Evolutionary conservation across 2,888 invertebrate species (phyloP).

Genomic region (Oscheius sp.): DNA sequence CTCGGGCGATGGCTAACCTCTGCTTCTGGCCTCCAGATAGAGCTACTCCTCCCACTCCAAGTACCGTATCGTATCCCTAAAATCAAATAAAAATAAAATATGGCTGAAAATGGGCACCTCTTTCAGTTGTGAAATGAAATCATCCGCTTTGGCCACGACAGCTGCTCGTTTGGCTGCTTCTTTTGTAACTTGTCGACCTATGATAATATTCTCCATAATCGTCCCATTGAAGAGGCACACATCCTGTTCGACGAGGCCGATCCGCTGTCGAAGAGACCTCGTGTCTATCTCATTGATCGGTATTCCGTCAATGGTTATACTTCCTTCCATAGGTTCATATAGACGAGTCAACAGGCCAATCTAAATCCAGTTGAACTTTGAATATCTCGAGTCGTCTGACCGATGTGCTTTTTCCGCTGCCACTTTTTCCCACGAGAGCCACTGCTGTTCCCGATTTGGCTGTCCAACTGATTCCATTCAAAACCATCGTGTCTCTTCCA

Average conservation of each 20-base stretch:
- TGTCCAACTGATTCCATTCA: conserved; percentile 42
- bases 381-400: conserved; percentile 33
- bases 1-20: conserved; percentile 72
- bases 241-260: conserved; percentile 62
- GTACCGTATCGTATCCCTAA: conserved; percentile 63
- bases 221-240: conserved; percentile 60
- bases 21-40: conserved; percentile 75
- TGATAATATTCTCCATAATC: conserved; percentile 54
- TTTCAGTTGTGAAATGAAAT: conserved; percentile 55
- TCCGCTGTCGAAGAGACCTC: conserved; percentile 41
- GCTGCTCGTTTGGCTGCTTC: conserved; percentile 39
- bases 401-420: conserved; percentile 63
- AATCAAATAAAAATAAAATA: neutral
- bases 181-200: conserved; percentile 44
- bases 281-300: conserved; percentile 43
- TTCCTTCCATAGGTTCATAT: conserved; percentile 48
- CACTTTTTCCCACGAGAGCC: conserved; percentile 62
- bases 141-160: conserved; percentile 59
- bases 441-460: conserved; percentile 52
- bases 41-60: conserved; percentile 73
- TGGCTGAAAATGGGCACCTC: neutral
- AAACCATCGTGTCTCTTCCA: conserved; percentile 32
- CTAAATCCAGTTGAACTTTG: conserved; percentile 3
- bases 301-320: conserved; percentile 51
- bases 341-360: conserved; percentile 52